Conservation (phyloP, 2,113 vertebrate genomes). For the Gallinago paraguaiae region DNA sequence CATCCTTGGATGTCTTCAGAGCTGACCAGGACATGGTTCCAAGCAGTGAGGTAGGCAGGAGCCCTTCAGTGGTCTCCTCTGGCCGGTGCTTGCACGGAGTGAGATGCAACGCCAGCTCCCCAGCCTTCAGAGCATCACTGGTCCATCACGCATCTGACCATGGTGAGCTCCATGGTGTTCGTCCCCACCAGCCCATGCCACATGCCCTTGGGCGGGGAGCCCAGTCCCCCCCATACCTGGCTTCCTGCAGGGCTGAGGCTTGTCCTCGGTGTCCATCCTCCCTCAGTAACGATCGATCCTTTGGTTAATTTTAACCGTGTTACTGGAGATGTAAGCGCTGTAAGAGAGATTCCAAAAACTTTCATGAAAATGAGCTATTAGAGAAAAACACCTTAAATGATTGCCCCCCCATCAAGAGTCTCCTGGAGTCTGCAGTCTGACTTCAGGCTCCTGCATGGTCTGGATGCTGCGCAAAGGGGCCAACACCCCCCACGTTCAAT, state of each 20-base stretch:
- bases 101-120: fast-evolving
- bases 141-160: fast-evolving
- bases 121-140: not conserved
- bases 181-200: not conserved
- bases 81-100: fast-evolving
- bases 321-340: not conserved
- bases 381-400: not conserved
- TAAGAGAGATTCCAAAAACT: not conserved
- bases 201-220: fast-evolving
- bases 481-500: fast-evolving
- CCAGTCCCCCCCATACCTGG: fast-evolving
- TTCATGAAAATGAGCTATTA: not conserved
- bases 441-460: fast-evolving
- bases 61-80: not conserved
- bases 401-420: not conserved
- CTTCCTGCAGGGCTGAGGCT: not conserved
- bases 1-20: not conserved
- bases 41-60: not conserved
- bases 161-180: not conserved
- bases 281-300: not conserved
- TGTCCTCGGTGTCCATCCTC: not conserved
- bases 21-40: too few species aligned
- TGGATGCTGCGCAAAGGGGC: fast-evolving
- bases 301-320: not conserved
- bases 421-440: fast-evolving